Conservation (phyloP, 2,797 vertebrate species). For the Benthosema pterotum region DNA sequence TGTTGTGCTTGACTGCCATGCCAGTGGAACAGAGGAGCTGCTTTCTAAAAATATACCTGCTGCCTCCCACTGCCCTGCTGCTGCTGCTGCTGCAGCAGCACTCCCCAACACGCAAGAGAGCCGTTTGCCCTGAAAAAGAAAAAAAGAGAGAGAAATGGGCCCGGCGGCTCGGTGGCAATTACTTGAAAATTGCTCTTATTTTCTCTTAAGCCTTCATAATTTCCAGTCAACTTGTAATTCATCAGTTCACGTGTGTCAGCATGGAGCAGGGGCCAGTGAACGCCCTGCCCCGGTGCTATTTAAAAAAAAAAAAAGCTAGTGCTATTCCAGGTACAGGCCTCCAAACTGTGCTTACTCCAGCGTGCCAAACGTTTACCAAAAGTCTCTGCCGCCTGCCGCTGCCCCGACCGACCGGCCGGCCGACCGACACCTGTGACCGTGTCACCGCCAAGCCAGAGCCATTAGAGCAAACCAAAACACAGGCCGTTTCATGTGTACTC, state of each 20-base stretch:
- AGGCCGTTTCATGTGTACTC: constrained; percentile 52
- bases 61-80: constrained; percentile 30
- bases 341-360: constrained; percentile 58
- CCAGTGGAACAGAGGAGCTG: constrained; percentile 68
- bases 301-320: constrained; percentile 57
- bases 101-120: constrained; percentile 59
- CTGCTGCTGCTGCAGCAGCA: constrained; percentile 14
- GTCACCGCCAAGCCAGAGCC: constrained; percentile 60
- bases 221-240: constrained; percentile 82
- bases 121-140: constrained; percentile 36
- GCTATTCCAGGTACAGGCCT: constrained; percentile 75
- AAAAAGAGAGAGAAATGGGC: constrained; percentile 20
- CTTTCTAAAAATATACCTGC: constrained; percentile 80
- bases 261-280: constrained; percentile 59
- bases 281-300: constrained; percentile 68
- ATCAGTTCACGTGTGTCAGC: constrained; percentile 72
- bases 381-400: constrained; percentile 39
- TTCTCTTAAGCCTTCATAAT: constrained; percentile 76
- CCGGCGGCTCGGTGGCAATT: constrained; percentile 74
- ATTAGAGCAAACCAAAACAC: constrained; percentile 65
- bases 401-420: too few relatives aligned
- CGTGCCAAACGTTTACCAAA: constrained; percentile 76
- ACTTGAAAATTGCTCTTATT: constrained; percentile 74
- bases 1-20: constrained; percentile 72
- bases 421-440: constrained; percentile 70